These are phyloP conservation scores for Ctenomys sociabilis DNA, from an alignment of 2,113 vertebrate species.

Conservation along the genomic window DNA sequence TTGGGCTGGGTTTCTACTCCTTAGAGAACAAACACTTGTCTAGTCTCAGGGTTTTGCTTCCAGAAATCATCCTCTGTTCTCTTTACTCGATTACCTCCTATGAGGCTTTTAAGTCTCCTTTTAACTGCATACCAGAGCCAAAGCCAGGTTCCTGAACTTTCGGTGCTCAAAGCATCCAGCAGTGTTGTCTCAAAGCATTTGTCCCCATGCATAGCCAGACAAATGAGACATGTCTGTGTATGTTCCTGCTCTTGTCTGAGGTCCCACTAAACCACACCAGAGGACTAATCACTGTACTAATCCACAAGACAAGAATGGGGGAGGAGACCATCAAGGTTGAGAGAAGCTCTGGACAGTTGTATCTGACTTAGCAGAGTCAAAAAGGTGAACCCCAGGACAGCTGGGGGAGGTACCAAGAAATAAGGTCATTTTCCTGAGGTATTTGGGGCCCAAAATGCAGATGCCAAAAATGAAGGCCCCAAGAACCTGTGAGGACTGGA, in stretches of 20 bases:
- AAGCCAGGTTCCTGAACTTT: background rate
- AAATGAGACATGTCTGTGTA: background rate
- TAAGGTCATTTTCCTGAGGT: background rate
- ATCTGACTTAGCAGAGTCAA: background rate
- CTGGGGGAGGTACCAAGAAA: background rate
- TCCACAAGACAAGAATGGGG: background rate
- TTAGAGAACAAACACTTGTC: background rate
- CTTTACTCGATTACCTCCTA: background rate
- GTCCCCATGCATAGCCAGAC: background rate
- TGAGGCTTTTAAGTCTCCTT: constrained; percentile 3
- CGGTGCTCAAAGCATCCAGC: background rate
- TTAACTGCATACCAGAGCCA: background rate
- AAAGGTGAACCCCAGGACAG: background rate
- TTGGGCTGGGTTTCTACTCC: background rate
- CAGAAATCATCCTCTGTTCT: background rate
- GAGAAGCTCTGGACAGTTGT: background rate
- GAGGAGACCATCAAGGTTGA: background rate
- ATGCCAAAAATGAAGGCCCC: background rate
- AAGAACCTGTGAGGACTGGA: background rate
- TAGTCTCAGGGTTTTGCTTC: background rate
- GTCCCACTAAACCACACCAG: background rate
- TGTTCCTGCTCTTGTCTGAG: background rate
- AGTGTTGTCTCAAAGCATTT: rapidly evolving
- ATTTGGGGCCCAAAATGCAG: background rate
- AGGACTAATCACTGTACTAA: background rate